Percentiles rank a stretch among this genome's conserved stretches.
Evolutionary conservation across 2,888 invertebrate species (phyloP).

Genomic region (Callyntrura sp.): DNA sequence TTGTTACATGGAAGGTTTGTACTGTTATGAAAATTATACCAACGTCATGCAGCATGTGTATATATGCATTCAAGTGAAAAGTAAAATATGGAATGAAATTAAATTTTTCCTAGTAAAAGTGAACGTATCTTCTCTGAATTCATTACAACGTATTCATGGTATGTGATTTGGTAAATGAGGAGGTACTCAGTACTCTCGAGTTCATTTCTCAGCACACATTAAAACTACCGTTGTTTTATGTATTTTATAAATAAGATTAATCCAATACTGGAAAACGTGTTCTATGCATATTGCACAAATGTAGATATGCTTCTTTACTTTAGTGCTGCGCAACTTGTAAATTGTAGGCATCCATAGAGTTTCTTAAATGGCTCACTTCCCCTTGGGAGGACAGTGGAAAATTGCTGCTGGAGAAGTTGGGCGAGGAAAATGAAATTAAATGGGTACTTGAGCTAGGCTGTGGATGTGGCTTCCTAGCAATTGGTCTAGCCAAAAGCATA

Average conservation of each 20-base stretch:
- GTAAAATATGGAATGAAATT: neutral
- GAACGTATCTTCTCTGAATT: too few species aligned
- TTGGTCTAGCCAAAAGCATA: constrained; percentile 62
- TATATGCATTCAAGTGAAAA: neutral
- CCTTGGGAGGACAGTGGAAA: constrained; percentile 17
- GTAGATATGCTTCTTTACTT: too few species aligned
- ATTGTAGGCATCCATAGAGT: constrained; percentile 78
- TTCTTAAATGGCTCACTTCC: constrained; percentile 73
- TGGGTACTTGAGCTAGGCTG: constrained; percentile 80
- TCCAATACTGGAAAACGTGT: too few species aligned
- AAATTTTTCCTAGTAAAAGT: too few species aligned
- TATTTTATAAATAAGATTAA: too few species aligned
- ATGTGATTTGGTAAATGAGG: too few species aligned
- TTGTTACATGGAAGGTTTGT: constrained; percentile 81
- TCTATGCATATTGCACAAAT: too few species aligned
- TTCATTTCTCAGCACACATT: too few species aligned
- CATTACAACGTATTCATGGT: too few species aligned
- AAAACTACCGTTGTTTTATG: too few species aligned
- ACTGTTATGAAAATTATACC: neutral
- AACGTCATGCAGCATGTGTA: neutral
- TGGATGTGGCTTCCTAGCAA: constrained; percentile 79
- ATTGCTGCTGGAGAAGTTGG: neutral
- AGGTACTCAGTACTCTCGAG: too few species aligned
- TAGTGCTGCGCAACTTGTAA: too few species aligned
- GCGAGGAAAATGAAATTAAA: constrained; percentile 29